A percentile compares a stretch with the other conserved stretches of the same genome.
These are phyloP conservation scores for Cenopis cana DNA, from an alignment of 2,888 invertebrate species.

Conservation along the genomic window DNA sequence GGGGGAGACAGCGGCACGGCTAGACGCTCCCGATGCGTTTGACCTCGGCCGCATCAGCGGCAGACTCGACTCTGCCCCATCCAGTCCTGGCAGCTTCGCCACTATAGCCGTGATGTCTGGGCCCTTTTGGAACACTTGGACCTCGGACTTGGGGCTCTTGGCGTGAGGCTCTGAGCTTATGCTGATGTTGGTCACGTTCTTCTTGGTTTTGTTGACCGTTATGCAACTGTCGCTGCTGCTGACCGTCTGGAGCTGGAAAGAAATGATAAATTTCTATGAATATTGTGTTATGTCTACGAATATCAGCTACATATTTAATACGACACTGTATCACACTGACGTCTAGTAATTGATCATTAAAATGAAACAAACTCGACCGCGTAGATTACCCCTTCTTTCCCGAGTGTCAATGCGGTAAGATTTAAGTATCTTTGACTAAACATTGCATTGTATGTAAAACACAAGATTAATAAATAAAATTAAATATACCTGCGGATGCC, in stretches of 20 bases:
- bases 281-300: neutral
- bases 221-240: conserved; percentile 78
- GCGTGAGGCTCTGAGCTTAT: conserved; percentile 85
- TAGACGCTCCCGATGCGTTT: conserved; percentile 85
- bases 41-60: conserved; percentile 83
- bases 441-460: too few species aligned
- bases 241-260: conserved; percentile 68
- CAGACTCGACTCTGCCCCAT: conserved; percentile 71
- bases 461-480: too few species aligned
- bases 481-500: conserved; percentile 68
- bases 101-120: conserved; percentile 91
- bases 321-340: too few species aligned
- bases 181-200: conserved; percentile 89
- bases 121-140: conserved; percentile 91
- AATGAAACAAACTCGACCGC: neutral
- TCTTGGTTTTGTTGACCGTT: conserved; percentile 85
- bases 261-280: neutral
- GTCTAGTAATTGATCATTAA: neutral
- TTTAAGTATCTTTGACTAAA: too few species aligned
- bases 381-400: neutral
- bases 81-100: conserved; percentile 86
- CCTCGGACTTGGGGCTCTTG: conserved; percentile 81
- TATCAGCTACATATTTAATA: neutral
- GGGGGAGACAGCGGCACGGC: conserved; percentile 75
- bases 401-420: neutral